A percentile compares a stretch with the other conserved stretches of the same genome.
These are phyloP conservation scores for Strix uralensis DNA, from an alignment of 2,113 vertebrate genomes.

Conservation along the genomic window DNA sequence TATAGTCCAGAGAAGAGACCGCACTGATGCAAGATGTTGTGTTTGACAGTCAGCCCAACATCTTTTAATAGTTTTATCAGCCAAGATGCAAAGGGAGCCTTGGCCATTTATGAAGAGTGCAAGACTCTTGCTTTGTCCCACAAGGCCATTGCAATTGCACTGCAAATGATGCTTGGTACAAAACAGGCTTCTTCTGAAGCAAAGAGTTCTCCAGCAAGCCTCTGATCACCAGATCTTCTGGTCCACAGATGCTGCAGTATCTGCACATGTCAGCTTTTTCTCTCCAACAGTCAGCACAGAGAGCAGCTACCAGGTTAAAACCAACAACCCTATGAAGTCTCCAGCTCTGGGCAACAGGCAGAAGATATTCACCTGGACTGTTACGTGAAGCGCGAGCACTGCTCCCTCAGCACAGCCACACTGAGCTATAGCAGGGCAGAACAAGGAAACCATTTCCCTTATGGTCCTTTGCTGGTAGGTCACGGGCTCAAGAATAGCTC, in stretches of 20 bases:
- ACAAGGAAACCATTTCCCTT: neutral
- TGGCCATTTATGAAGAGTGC: neutral
- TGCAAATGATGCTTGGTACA: neutral
- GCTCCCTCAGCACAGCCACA: neutral
- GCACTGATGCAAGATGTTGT: neutral
- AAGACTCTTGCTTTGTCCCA: neutral
- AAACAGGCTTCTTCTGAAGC: neutral
- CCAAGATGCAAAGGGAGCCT: neutral
- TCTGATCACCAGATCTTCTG: neutral
- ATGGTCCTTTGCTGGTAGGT: neutral
- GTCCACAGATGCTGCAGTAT: neutral
- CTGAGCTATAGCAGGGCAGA: neutral
- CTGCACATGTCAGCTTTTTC: neutral
- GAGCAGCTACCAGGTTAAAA: neutral
- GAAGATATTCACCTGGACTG: neutral
- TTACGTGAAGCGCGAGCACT: neutral
- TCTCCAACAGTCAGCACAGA: neutral
- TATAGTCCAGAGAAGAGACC: neutral
- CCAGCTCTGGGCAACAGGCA: neutral
- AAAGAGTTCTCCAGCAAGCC: neutral
- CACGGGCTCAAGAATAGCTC: neutral
- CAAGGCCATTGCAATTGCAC: neutral
- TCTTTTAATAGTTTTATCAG: neutral
- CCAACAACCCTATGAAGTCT: neutral
- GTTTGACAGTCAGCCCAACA: neutral